A percentile compares a stretch with the other conserved stretches of the same genome.
Evolutionary conservation across 1,140 invertebrate genomes (phyloP).

Genomic region (Trichonephila inaurata): DNA sequence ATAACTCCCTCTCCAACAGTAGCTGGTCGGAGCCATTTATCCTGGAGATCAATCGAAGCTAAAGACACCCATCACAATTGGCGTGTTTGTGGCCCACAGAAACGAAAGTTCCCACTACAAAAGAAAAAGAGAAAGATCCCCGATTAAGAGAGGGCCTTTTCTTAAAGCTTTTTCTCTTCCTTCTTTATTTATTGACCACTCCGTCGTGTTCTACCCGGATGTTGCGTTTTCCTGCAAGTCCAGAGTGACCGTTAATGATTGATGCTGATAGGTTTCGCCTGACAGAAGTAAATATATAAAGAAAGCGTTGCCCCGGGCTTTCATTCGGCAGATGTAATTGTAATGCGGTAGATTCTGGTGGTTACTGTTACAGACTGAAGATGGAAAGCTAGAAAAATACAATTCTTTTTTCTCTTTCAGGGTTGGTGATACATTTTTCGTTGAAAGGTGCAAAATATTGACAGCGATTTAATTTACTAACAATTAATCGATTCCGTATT

Average conservation of each 20-base stretch:
- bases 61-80: constrained; percentile 46
- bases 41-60: constrained; percentile 39
- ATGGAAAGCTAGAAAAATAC: no score
- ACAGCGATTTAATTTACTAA: no score
- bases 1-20: background rate
- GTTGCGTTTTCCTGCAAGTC: background rate
- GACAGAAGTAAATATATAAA: constrained; percentile 52
- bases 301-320: constrained; percentile 33
- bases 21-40: constrained; percentile 21
- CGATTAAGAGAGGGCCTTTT: constrained; percentile 22
- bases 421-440: no score
- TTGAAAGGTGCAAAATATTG: no score
- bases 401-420: no score
- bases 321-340: constrained; percentile 33
- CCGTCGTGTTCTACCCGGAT: constrained; percentile 10
- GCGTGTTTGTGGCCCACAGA: background rate
- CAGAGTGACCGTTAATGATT: constrained; percentile 72
- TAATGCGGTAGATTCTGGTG: constrained; percentile 27
- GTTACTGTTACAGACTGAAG: background rate
- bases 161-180: constrained; percentile 36
- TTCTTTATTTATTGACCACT: constrained; percentile 72
- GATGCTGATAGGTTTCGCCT: constrained; percentile 60
- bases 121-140: background rate
- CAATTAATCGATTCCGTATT: no score
- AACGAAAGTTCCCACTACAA: constrained; percentile 37